Evolutionary conservation across 92 coral and sea anemone genomes (phyloP).

Genomic region (Bergia sp.): DNA sequence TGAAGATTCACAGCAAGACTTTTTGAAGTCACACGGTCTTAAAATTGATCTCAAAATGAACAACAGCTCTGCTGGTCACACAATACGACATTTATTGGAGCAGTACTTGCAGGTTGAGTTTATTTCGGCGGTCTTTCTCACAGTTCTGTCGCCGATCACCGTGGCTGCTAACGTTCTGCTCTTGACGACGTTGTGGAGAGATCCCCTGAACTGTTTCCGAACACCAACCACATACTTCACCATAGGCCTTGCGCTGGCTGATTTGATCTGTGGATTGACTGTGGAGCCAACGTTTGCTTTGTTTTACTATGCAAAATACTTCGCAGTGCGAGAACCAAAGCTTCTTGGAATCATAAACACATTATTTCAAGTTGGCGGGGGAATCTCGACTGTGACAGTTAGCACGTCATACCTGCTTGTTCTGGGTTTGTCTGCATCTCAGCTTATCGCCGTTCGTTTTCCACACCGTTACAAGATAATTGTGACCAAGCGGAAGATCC

Average conservation of each 20-base stretch:
- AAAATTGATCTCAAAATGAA: conserved; percentile 12
- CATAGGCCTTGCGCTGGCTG: conserved; percentile 73
- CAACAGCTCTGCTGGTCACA: not conserved
- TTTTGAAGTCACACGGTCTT: not conserved
- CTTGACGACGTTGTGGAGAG: conserved; percentile 68
- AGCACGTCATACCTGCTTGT: conserved; percentile 78
- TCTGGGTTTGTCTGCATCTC: conserved; percentile 76
- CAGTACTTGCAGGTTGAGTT: conserved; percentile 65
- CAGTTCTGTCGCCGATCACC: conserved; percentile 75
- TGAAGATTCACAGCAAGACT: not conserved
- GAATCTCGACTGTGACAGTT: conserved; percentile 77
- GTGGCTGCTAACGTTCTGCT: conserved; percentile 74
- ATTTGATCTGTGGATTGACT: conserved; percentile 69
- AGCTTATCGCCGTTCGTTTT: conserved; percentile 74
- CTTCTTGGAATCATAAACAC: conserved; percentile 36
- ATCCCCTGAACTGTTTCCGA: conserved; percentile 78
- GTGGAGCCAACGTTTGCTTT: conserved; percentile 80
- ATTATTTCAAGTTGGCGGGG: conserved; percentile 61
- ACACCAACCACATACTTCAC: conserved; percentile 81
- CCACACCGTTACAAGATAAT: conserved; percentile 76
- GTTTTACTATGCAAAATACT: conserved; percentile 62
- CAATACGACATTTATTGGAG: not conserved
- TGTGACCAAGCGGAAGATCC: conserved; percentile 68
- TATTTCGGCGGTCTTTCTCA: conserved; percentile 63
- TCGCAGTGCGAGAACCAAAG: conserved; percentile 30